These are phyloP conservation scores for Sinotaia quadrata DNA, from an alignment of 2,888 invertebrate species.

Conservation along the genomic window DNA sequence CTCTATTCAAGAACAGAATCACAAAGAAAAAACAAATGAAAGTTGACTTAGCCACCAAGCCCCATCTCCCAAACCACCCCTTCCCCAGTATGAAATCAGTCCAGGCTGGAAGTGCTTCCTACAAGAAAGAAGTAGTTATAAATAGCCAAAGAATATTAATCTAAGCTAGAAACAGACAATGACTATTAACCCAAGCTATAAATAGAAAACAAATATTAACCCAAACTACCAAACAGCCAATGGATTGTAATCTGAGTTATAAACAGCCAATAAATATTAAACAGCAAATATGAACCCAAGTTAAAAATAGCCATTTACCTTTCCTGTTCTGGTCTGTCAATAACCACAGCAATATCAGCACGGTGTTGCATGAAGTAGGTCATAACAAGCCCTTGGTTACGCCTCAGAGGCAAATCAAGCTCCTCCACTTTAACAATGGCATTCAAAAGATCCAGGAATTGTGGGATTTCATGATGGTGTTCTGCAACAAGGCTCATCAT, in stretches of 20 bases:
- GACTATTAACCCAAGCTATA: no score
- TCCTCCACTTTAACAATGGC: slow-evolving; percentile 68
- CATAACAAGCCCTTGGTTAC: slow-evolving; percentile 71
- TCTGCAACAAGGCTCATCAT: slow-evolving; percentile 65
- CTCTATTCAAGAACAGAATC: no score
- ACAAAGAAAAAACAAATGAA: no score
- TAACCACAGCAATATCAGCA: slow-evolving; percentile 63
- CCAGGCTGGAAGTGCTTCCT: no score
- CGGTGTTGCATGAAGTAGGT: slow-evolving; percentile 71
- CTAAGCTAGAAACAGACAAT: no score
- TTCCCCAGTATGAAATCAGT: no score
- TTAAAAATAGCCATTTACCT: slow-evolving; percentile 48
- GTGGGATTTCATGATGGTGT: slow-evolving; percentile 61
- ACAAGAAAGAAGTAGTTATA: no score
- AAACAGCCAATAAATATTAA: not conserved
- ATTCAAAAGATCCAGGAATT: slow-evolving; percentile 68
- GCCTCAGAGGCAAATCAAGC: slow-evolving; percentile 68
- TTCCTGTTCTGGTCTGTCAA: slow-evolving; percentile 59
- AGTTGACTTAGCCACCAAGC: no score
- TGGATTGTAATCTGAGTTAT: not conserved
- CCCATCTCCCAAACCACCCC: no score
- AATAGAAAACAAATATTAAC: no score
- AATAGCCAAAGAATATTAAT: no score
- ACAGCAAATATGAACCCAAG: not conserved
- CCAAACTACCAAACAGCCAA: not conserved